Conservation (phyloP, 2,113 vertebrate species). For the Brienomyrus longianalis region DNA sequence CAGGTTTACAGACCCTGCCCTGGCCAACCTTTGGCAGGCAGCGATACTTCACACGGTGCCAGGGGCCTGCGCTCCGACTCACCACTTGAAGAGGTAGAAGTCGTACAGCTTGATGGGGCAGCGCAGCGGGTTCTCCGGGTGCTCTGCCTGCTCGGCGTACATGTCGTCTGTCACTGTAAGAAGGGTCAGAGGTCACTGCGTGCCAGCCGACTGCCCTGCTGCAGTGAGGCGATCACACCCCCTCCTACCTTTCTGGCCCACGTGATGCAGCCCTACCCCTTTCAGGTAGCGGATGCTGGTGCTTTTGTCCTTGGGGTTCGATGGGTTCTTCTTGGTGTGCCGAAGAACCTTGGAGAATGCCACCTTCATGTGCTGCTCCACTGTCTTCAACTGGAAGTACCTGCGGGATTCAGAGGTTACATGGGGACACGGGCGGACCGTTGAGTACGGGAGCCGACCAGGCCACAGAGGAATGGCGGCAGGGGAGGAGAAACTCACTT, state of each 20-base stretch:
- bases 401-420: slow-evolving; percentile 45
- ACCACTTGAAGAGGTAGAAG: slow-evolving; percentile 99
- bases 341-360: slow-evolving; percentile 95
- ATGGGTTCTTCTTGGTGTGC: slow-evolving; percentile 96
- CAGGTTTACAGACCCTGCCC: not conserved
- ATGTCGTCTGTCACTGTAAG: slow-evolving; percentile 89
- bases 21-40: too few relatives aligned
- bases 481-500: slow-evolving; percentile 72
- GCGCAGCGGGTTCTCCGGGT: slow-evolving; percentile 92
- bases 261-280: slow-evolving; percentile 76
- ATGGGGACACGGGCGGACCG: not conserved
- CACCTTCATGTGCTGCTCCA: slow-evolving; percentile 96
- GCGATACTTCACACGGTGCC: not conserved
- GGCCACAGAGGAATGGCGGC: not conserved
- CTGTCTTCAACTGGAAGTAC: slow-evolving; percentile 87
- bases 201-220: not conserved
- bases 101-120: slow-evolving; percentile 99
- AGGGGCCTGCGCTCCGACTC: slow-evolving; percentile 39
- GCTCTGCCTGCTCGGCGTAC: slow-evolving; percentile 94
- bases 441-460: not conserved
- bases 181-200: not conserved
- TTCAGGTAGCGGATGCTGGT: slow-evolving; percentile 96
- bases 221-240: not conserved
- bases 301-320: slow-evolving; percentile 94
- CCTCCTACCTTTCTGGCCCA: slow-evolving; percentile 79